Evolutionary conservation across 2,113 vertebrate genomes (phyloP).

Genomic region (Malaclemys terrapin): DNA sequence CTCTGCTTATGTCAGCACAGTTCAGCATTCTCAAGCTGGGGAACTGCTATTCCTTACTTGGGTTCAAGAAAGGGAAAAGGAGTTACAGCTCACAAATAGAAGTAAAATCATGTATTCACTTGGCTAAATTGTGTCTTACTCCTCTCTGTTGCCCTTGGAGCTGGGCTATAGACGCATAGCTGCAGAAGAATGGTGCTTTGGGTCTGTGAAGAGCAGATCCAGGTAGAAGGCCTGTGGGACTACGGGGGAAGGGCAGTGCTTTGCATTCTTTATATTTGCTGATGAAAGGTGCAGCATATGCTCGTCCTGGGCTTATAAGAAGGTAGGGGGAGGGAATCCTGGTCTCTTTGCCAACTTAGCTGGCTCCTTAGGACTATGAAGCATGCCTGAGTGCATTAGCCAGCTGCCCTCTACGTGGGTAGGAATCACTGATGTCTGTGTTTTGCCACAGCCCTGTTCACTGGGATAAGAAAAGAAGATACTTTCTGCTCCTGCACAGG

Average conservation of each 20-base stretch:
- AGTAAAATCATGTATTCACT: background rate
- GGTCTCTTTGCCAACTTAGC: background rate
- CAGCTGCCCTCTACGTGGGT: constrained; percentile 11
- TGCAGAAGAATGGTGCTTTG: background rate
- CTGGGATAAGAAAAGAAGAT: background rate
- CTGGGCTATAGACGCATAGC: background rate
- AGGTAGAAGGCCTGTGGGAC: rapidly evolving
- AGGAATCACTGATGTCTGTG: background rate
- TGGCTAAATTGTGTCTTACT: background rate
- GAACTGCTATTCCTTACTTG: background rate
- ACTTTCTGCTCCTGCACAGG: background rate
- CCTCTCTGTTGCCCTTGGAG: background rate
- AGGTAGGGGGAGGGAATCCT: background rate
- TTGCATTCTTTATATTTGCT: background rate
- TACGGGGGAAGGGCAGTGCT: background rate
- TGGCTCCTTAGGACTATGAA: background rate
- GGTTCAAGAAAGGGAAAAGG: background rate
- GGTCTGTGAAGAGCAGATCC: background rate
- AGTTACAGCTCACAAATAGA: background rate
- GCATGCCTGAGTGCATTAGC: background rate
- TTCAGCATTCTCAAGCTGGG: background rate
- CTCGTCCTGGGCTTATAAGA: constrained; percentile 5
- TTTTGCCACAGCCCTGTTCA: background rate
- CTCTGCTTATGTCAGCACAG: background rate
- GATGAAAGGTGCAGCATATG: background rate